Evolutionary conservation across 2,113 vertebrate species (phyloP), one percentile per base, ranked within the genome.

Genomic region (Haliaeetus leucogaster): DNA sequence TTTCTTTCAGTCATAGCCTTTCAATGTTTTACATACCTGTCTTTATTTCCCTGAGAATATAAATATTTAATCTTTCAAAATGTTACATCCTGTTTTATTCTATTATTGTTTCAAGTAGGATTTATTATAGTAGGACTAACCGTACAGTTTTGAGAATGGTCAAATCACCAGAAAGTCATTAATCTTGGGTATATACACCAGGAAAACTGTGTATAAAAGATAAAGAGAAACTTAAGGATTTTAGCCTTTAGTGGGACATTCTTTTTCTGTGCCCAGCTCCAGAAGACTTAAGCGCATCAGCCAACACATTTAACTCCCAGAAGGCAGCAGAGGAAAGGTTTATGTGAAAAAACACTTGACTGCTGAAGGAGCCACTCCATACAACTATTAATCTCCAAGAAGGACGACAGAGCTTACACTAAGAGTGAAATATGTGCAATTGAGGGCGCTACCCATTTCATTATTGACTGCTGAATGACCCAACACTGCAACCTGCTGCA

Each of bases 221-320:
- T 95, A 98, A 98, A 99, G 95, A 98, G 95, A 96, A 97, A 96
- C 95, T 96, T 87, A 95, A 98, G 97, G 97, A 98, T 98, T 98
- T 94, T 79, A 97, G 85, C 95, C 86, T 74, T 94, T 82, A 86
- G 88, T 91, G 68, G 23, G 87, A 91, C 98, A 98, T 98, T 98
- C 96, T 98, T 98, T 96, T 98, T 93, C 96, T 96, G 92, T 93
- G 96, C 92, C 93, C 93, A 97, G 80, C 87, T 97, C 93, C 72
- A 90, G 67, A 94, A 92, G 67, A 70, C 72, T 92, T 72, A 66
- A 92, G 55, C 67, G 59, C 89, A 96, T 97, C 95, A 93, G 48
- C 59, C 79, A 74, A 77, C 76, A 73, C 66, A 87, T 82, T 95
- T 89, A 94, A 91, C 78, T 97, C 89, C 92, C 94, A 96, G 82